A percentile compares a stretch with the other conserved stretches of the same genome.
phyloP scores from a whole-genome alignment of 2,113 vertebrate species.

The Dipodomys spectabilis region DNA sequence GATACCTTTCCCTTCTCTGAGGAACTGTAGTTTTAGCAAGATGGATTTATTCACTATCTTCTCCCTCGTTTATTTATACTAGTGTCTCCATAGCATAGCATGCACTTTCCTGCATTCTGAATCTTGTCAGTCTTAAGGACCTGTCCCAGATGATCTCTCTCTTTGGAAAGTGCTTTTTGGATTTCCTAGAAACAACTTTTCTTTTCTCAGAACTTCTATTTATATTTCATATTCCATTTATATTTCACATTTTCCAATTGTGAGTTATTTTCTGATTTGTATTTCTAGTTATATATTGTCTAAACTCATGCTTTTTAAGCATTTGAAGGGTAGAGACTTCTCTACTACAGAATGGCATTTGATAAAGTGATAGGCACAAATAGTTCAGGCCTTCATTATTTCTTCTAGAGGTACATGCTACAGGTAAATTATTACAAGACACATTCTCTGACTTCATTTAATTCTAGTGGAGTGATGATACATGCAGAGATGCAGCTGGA shows the following conservation, averaged over 20 bases:
- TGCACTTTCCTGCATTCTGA: background rate
- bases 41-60: background rate
- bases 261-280: background rate
- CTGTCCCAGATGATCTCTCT: background rate
- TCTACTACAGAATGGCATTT: background rate
- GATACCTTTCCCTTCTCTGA: background rate
- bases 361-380: background rate
- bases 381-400: background rate
- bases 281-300: background rate
- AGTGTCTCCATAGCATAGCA: background rate
- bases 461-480: background rate
- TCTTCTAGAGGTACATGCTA: background rate
- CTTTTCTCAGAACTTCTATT: background rate
- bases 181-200: slow-evolving; percentile 20
- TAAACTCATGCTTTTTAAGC: background rate
- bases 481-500: background rate
- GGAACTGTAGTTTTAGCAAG: background rate
- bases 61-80: background rate
- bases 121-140: background rate
- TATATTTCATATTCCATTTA: background rate
- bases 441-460: background rate
- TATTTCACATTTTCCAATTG: background rate
- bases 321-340: background rate
- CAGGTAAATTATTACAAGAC: background rate
- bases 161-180: background rate